Conservation (phyloP, 1,140 invertebrate species). For the Halyomorpha halys region DNA sequence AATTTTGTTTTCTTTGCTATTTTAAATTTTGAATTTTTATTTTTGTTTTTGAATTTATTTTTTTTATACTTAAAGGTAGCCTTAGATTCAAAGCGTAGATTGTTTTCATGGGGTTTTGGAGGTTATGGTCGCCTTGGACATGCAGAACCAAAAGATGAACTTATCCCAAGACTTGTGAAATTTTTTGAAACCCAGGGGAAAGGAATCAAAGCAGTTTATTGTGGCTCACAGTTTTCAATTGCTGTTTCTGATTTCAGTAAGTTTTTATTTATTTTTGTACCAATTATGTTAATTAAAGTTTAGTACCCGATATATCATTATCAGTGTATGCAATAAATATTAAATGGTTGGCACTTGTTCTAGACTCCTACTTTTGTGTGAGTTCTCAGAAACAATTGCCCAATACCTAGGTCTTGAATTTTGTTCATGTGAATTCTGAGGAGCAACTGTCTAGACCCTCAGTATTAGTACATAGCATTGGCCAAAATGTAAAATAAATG, state of each 20-base stretch:
- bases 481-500: too few relatives aligned
- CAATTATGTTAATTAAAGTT: too few relatives aligned
- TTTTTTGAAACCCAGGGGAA: constrained; percentile 74
- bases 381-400: too few relatives aligned
- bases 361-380: too few relatives aligned
- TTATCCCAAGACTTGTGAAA: constrained; percentile 79
- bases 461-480: too few relatives aligned
- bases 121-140: constrained; percentile 87
- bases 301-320: too few relatives aligned
- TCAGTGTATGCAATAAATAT: too few relatives aligned
- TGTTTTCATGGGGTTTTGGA: constrained; percentile 90
- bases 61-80: constrained; percentile 48
- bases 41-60: not conserved
- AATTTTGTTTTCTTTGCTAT: not conserved
- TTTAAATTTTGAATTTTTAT: not conserved
- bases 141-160: constrained; percentile 81
- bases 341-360: too few relatives aligned
- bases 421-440: too few relatives aligned
- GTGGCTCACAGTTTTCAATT: constrained; percentile 77
- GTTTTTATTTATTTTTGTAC: not conserved
- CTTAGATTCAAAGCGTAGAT: constrained; percentile 73
- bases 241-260: constrained; percentile 69
- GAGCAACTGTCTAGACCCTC: too few relatives aligned
- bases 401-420: too few relatives aligned
- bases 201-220: constrained; percentile 66